Conservation (phyloP, 2,797 vertebrate genomes). For the Echiichthys vipera region DNA sequence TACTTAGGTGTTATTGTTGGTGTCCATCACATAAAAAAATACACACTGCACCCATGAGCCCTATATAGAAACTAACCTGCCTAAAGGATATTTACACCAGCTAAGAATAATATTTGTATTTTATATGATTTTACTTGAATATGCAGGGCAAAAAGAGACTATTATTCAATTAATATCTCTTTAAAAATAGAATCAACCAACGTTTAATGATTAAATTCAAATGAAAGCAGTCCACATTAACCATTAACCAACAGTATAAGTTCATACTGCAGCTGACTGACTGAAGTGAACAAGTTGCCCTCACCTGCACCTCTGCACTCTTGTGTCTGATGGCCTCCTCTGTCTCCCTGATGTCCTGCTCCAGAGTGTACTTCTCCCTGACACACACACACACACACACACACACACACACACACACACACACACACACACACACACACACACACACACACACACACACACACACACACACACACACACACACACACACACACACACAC, state of each 20-base stretch:
- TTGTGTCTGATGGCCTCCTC: conserved; percentile 96
- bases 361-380: conserved; percentile 95
- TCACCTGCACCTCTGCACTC: conserved; percentile 94
- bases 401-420: conserved; percentile 9
- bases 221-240: not conserved
- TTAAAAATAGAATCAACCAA: not conserved
- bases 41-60: not conserved
- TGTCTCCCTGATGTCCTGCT: conserved; percentile 96
- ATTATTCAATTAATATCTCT: not conserved
- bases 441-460: conserved; percentile 10
- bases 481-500: conserved; percentile 8
- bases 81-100: no score
- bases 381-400: conserved; percentile 12
- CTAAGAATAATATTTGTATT: no score
- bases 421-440: conserved; percentile 12
- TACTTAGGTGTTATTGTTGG: no score
- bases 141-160: not conserved
- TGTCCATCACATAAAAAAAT: not conserved
- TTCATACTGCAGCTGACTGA: not conserved
- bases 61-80: not conserved
- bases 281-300: conserved; percentile 8
- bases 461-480: conserved; percentile 14
- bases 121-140: not conserved
- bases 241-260: not conserved
- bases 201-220: not conserved